These are phyloP conservation scores for Papilio dardanus DNA, from an alignment of 1,140 invertebrate species.

Conservation along the genomic window DNA sequence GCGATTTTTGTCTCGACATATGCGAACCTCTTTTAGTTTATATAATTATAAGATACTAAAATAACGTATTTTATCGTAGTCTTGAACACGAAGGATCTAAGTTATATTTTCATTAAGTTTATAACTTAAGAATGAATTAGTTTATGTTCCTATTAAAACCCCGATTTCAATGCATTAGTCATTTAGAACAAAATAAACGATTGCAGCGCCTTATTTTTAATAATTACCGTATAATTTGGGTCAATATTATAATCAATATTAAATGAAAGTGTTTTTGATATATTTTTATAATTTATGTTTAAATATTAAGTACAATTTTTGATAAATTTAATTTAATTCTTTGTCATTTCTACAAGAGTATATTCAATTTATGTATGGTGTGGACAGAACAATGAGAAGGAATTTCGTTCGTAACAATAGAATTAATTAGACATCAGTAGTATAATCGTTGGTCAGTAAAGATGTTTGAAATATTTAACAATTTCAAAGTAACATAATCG, in stretches of 20 bases:
- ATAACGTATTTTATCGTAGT: too few species aligned
- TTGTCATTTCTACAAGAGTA: neutral
- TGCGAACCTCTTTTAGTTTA: too few species aligned
- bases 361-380: neutral
- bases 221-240: neutral
- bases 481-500: neutral
- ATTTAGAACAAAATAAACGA: neutral
- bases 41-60: too few species aligned
- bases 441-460: slow-evolving; percentile 44
- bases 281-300: slow-evolving; percentile 21
- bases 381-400: slow-evolving; percentile 27
- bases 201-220: slow-evolving; percentile 1
- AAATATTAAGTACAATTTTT: slow-evolving; percentile 15
- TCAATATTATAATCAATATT: slow-evolving; percentile 6
- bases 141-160: slow-evolving; percentile 10
- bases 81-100: too few species aligned
- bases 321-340: neutral
- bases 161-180: neutral
- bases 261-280: slow-evolving; percentile 13
- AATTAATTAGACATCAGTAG: slow-evolving; percentile 48
- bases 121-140: neutral
- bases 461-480: slow-evolving; percentile 38
- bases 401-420: slow-evolving; percentile 46
- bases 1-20: too few species aligned
- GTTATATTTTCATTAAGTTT: neutral